These are phyloP conservation scores for Ptilonorhynchus violaceus DNA, from an alignment of 2,113 vertebrate species.

Conservation along the genomic window DNA sequence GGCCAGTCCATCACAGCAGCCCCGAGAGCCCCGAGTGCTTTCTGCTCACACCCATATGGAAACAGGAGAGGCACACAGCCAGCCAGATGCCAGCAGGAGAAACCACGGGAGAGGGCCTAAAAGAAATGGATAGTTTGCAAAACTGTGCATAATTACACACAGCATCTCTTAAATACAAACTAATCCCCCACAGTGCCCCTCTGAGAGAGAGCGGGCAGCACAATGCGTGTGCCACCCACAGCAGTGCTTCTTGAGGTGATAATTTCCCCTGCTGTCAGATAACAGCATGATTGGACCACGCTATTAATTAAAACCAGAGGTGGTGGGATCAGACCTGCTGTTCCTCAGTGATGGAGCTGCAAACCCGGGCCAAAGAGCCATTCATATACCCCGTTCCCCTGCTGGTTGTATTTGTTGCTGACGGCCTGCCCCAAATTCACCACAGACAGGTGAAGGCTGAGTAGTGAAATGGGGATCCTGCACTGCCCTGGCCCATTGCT, in stretches of 20 bases:
- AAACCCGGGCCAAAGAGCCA: neutral
- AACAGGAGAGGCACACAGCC: neutral
- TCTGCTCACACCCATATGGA: neutral
- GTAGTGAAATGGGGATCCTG: neutral
- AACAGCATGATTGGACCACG: neutral
- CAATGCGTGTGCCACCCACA: neutral
- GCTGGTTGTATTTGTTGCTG: neutral
- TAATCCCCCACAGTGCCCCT: neutral
- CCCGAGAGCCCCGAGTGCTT: rapidly evolving
- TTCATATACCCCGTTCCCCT: rapidly evolving
- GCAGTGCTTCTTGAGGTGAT: neutral
- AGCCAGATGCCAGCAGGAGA: neutral
- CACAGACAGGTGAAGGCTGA: neutral
- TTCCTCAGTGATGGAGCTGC: neutral
- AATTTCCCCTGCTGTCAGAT: neutral
- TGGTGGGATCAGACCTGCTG: neutral
- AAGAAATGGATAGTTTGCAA: neutral
- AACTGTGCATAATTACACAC: neutral
- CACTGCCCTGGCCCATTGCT: neutral
- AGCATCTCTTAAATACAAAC: neutral
- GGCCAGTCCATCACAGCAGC: neutral
- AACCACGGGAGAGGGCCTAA: neutral
- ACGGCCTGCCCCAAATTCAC: neutral
- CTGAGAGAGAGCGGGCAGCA: neutral
- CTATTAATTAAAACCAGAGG: neutral